Percentiles rank a stretch among this genome's conserved stretches.
These are phyloP conservation scores for Asteroscopus sphinx DNA, from an alignment of 2,888 invertebrate species.

Conservation along the genomic window DNA sequence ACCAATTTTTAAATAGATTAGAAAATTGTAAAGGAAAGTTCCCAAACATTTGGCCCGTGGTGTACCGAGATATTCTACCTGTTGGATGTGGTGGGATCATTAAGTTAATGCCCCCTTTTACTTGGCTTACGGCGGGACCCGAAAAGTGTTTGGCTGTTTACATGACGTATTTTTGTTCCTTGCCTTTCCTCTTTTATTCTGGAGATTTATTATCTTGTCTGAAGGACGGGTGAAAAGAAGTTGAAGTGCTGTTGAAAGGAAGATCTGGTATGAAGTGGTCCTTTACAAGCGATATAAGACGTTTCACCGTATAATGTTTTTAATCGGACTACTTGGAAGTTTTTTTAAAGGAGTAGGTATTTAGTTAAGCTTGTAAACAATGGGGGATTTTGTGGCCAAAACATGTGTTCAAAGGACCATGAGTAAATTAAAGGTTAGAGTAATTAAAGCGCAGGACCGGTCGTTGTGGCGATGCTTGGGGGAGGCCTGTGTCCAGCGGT, in stretches of 20 bases:
- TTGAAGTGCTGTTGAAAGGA: slow-evolving; percentile 31
- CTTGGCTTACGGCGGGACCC: slow-evolving; percentile 48
- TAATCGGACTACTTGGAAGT: slow-evolving; percentile 7
- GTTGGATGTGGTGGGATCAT: slow-evolving; percentile 63
- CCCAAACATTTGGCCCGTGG: slow-evolving; percentile 34
- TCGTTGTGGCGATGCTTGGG: no score
- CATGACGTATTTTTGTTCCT: slow-evolving; percentile 56
- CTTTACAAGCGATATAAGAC: slow-evolving; percentile 23
- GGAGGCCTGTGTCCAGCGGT: no score
- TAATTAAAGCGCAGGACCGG: no score
- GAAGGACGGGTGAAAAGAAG: slow-evolving; percentile 42
- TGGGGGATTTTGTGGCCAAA: not conserved
- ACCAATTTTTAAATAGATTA: not conserved
- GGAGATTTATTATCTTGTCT: slow-evolving; percentile 56
- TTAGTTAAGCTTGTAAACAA: not conserved
- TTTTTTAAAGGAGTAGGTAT: not conserved
- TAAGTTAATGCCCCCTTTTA: slow-evolving; percentile 62
- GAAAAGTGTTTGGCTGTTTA: slow-evolving; percentile 54
- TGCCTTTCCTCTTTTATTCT: slow-evolving; percentile 39
- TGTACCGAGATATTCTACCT: slow-evolving; percentile 59
- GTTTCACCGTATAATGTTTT: slow-evolving; percentile 31
- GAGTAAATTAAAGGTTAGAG: no score
- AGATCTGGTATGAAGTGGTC: slow-evolving; percentile 26
- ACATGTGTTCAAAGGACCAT: no score
- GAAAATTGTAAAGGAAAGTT: slow-evolving; percentile 32